These are phyloP conservation scores for Caenorhabditis briggsae DNA, from an alignment of 1,140 invertebrate species.

Conservation along the genomic window DNA sequence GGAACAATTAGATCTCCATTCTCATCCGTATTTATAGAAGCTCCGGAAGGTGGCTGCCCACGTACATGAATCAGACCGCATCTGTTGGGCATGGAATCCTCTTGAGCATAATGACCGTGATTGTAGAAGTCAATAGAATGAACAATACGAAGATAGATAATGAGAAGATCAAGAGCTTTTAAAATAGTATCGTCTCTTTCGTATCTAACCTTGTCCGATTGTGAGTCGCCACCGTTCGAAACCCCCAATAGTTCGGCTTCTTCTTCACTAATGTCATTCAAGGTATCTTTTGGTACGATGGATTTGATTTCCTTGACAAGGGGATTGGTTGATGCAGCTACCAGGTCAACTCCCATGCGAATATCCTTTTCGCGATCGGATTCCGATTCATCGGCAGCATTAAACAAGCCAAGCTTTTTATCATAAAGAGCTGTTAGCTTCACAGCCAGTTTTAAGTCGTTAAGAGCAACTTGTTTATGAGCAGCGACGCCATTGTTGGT, in stretches of 20 bases:
- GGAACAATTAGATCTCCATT: conserved; percentile 71
- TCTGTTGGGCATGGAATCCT: conserved; percentile 98
- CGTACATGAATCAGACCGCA: conserved; percentile 98
- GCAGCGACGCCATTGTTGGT: conserved; percentile 92
- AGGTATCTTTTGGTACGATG: conserved; percentile 13
- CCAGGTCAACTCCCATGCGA: conserved; percentile 59
- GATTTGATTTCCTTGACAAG: conserved; percentile 25
- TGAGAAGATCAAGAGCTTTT: conserved; percentile 83
- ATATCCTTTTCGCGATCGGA: conserved; percentile 59
- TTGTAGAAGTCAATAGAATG: conserved; percentile 99
- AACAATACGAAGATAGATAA: conserved; percentile 94
- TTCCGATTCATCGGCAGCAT: conserved; percentile 62
- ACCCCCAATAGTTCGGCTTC: not conserved
- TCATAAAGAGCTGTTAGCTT: conserved; percentile 82
- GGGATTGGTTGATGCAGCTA: conserved; percentile 5
- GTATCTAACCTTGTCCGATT: conserved; percentile 33
- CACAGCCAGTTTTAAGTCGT: conserved; percentile 92
- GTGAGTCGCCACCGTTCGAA: not conserved
- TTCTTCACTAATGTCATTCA: conserved; percentile 47
- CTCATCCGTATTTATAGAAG: conserved; percentile 78
- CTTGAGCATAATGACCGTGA: conserved; percentile 97
- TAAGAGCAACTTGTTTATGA: conserved; percentile 83
- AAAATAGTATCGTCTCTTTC: conserved; percentile 56
- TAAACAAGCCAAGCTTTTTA: conserved; percentile 87
- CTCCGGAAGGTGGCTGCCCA: conserved; percentile 85